Evolutionary conservation across 2,797 vertebrate species (phyloP).

Genomic region (Buceros bicornis): DNA sequence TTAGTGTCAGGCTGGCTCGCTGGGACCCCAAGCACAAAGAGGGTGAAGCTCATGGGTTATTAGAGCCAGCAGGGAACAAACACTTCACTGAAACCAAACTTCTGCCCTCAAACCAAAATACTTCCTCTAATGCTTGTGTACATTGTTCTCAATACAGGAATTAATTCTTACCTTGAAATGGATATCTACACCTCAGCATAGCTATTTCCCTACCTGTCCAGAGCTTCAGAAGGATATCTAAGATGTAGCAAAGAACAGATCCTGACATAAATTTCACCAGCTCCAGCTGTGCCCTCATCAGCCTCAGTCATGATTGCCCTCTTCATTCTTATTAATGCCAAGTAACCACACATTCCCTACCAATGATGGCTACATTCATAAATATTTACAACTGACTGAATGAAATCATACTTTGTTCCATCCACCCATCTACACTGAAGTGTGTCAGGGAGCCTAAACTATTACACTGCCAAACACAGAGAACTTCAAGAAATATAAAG

Average conservation of each 20-base stretch:
- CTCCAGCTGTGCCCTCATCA: not conserved
- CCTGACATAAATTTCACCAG: not conserved
- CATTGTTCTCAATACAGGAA: not conserved
- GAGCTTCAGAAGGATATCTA: not conserved
- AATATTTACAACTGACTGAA: conserved; percentile 79
- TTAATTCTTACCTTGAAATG: not conserved
- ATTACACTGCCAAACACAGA: conserved; percentile 21
- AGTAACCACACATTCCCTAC: not conserved
- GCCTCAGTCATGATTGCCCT: not conserved
- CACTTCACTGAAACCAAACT: not conserved
- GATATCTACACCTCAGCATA: not conserved
- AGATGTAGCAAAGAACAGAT: not conserved
- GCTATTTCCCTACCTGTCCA: not conserved
- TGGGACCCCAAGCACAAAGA: not conserved
- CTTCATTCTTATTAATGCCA: not conserved
- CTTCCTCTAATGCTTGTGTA: not conserved
- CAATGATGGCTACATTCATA: conserved; percentile 58
- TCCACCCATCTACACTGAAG: conserved; percentile 45
- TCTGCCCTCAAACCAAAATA: not conserved
- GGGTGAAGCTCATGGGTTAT: not conserved
- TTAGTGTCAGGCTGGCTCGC: not conserved
- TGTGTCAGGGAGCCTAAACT: conserved; percentile 22
- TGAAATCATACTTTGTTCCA: conserved; percentile 65
- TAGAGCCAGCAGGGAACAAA: not conserved
- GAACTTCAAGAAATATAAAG: not conserved